phyloP scores from a whole-genome alignment of 2,888 invertebrate species.

The Onchidella celtica region DNA sequence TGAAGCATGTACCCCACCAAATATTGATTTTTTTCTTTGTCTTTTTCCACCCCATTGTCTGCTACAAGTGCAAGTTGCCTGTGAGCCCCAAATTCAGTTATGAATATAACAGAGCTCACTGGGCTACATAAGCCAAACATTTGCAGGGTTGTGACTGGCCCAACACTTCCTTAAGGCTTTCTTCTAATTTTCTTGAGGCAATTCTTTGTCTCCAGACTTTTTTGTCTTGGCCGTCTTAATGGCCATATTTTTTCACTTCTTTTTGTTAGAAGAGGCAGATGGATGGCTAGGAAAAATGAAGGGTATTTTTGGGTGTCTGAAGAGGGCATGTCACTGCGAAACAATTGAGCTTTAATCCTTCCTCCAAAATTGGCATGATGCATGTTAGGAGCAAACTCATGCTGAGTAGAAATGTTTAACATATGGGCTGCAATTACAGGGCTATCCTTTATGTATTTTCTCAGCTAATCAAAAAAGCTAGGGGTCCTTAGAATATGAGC shows the following conservation, averaged over 20 bases:
- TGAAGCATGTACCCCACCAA: constrained; percentile 58
- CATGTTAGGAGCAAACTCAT: constrained; percentile 16
- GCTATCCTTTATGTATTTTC: constrained; percentile 13
- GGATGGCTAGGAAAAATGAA: constrained; percentile 14
- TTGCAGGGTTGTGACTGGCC: constrained; percentile 55
- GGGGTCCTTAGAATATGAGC: constrained; percentile 3
- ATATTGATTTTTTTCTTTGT: constrained; percentile 77
- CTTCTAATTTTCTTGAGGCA: constrained; percentile 40
- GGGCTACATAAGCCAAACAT: constrained; percentile 50
- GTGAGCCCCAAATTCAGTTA: constrained; percentile 64
- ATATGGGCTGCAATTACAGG: constrained; percentile 45
- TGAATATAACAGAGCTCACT: constrained; percentile 60
- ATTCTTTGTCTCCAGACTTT: constrained; percentile 56
- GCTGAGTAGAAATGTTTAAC: constrained; percentile 22
- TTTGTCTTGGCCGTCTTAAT: constrained; percentile 52
- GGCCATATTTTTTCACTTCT: constrained; percentile 29
- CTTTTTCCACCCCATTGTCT: constrained; percentile 73
- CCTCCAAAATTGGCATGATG: constrained; percentile 36
- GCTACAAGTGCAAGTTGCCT: constrained; percentile 73
- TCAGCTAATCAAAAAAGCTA: background rate
- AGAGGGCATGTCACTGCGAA: constrained; percentile 19
- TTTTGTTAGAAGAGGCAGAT: constrained; percentile 31
- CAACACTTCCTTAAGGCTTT: constrained; percentile 45
- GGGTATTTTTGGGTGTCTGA: constrained; percentile 15
- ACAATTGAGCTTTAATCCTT: constrained; percentile 22